These are phyloP conservation scores for Epicampocera succincta DNA, from an alignment of 2,888 invertebrate genomes.

Conservation along the genomic window DNA sequence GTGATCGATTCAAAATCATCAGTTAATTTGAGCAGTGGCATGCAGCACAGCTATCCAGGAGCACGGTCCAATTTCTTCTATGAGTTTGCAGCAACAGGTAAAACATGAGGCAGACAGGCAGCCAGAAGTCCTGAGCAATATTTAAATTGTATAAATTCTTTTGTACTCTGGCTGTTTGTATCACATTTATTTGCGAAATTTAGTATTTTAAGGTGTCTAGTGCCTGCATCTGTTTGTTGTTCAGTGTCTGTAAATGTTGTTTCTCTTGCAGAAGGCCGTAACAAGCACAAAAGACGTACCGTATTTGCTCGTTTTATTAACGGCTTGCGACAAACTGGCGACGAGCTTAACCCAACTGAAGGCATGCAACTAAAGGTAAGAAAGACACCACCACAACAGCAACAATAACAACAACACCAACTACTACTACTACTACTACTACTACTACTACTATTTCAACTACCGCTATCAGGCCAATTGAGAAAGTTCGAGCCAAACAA, in stretches of 20 bases:
- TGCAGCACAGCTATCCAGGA: conserved; percentile 81
- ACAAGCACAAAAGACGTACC: conserved; percentile 80
- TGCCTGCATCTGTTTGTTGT: conserved; percentile 57
- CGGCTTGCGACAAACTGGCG: conserved; percentile 80
- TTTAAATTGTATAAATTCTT: background rate
- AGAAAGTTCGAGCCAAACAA: conserved; percentile 26
- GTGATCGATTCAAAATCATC: conserved; percentile 84
- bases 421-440: background rate
- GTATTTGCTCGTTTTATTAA: conserved; percentile 81
- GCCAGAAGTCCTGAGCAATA: background rate
- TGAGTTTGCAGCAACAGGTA: conserved; percentile 82
- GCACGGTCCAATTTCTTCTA: conserved; percentile 81
- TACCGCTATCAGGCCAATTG: conserved; percentile 13
- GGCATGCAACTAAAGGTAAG: conserved; percentile 82
- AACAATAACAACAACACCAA: conserved; percentile 3
- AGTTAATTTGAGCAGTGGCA: conserved; percentile 81
- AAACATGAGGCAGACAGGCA: conserved; percentile 2
- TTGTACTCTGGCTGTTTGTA: conserved; percentile 23
- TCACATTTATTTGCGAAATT: conserved; percentile 20
- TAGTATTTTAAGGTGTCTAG: conserved; percentile 61
- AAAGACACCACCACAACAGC: conserved; percentile 1
- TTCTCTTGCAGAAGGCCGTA: conserved; percentile 78
- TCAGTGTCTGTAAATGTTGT: conserved; percentile 53
- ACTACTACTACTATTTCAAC: background rate
- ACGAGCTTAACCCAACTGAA: conserved; percentile 80